A percentile compares a stretch with the other conserved stretches of the same genome.
Conservation (phyloP, 2,888 invertebrate species). For the Aradus depressus region DNA sequence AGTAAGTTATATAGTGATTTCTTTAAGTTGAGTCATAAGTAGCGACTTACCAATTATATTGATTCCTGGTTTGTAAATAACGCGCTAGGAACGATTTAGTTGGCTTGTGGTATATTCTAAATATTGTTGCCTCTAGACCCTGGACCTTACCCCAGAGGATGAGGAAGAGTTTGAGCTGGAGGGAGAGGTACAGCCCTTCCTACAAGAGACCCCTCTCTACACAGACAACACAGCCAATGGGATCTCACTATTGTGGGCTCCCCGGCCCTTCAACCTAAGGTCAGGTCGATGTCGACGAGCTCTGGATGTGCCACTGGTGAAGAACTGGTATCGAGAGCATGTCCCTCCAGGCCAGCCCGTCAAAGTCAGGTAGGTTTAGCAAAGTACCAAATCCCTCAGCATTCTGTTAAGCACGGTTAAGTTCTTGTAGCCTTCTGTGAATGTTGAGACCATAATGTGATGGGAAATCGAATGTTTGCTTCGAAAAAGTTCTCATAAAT, state of each 20-base stretch:
- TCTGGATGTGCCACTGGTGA: conserved; percentile 93
- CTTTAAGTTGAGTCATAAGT: no score
- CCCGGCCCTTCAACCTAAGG: conserved; percentile 84
- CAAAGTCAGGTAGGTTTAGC: conserved; percentile 46
- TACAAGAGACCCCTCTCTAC: conserved; percentile 91
- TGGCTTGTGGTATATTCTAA: not conserved
- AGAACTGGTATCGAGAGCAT: conserved; percentile 93
- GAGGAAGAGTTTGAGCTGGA: conserved; percentile 89
- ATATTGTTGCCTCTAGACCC: conserved; percentile 6
- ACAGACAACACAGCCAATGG: conserved; percentile 99
- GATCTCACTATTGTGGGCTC: conserved; percentile 93
- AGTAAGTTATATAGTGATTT: no score
- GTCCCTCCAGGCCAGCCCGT: conserved; percentile 94
- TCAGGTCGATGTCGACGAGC: conserved; percentile 81
- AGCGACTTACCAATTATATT: not conserved
- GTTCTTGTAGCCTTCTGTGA: no score
- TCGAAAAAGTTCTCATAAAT: no score
- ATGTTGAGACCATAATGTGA: no score
- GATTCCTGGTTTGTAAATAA: not conserved
- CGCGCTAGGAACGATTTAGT: not conserved
- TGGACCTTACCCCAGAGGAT: conserved; percentile 80
- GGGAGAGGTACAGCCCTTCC: conserved; percentile 79
- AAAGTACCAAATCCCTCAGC: no score
- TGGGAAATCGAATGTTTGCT: no score
- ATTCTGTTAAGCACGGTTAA: no score